Base-by-base conservation (phyloP, 2,113 vertebrate species). In the Saimiri boliviensis region DNA sequence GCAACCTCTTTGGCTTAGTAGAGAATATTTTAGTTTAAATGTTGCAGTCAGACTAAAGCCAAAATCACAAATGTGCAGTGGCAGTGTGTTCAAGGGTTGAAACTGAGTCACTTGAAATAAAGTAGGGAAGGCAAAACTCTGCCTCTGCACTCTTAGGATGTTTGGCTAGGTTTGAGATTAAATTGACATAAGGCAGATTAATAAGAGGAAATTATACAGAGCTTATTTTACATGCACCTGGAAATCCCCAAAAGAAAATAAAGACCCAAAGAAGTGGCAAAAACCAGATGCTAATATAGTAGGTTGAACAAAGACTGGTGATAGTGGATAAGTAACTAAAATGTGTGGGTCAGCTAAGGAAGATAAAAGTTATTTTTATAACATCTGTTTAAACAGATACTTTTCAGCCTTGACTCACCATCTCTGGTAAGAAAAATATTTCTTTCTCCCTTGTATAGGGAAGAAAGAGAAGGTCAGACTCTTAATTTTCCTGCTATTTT, bases 11-110 rank as follows among this genome's bases (percentile, higher is more conserved):
- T 89, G 17, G 19, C 60, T 83, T 52, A 37, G 1, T 76, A 45
- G 66, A 86, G 9, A 52, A 19, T 89, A 94, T 91, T 93, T 91
- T 86, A 56, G 37, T 84, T 91, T 85, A 86, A 96, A 68, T 74
- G 3, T 79, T 94, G 7, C 17, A 77, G n/a, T 82, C 8, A 79
- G 12, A 66, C 30, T 58, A 81, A 86, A 82, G 47, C 49, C 20
- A 52, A 81, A 84, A 70, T 84, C 56, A 45, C 16, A 89, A 88
- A 73, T 63, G 5, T 93, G 96, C 17, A 45, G n/a, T 85, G 79
- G 49, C 42, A 83, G 8, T 84, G 54, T 49, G 11, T 86, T 82
- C 2, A 73, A 63, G 23, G 47, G 83, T 68, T 86, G 52, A 94
- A 93, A 79, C 11, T 47, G 32, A 89, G 8, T 30, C n/a, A 37